Conservation (phyloP, 2,888 invertebrate species). For the Escarpia spicata region DNA sequence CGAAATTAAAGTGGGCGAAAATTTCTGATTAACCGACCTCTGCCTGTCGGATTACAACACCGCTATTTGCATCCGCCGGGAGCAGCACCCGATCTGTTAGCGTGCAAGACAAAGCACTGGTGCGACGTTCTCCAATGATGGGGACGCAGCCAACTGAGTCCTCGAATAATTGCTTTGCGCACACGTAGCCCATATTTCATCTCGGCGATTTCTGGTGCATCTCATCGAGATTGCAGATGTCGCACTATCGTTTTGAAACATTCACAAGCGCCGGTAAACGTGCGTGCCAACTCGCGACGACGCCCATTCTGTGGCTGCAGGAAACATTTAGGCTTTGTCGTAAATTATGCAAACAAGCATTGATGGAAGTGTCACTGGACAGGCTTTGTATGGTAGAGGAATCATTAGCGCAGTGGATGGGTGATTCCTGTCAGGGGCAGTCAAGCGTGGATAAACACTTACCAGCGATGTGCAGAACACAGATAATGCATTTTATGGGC, state of each 20-base stretch:
- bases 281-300: not conserved
- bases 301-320: not conserved
- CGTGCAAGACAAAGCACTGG: not conserved
- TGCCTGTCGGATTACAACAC: not conserved
- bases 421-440: not conserved
- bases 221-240: not conserved
- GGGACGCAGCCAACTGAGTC: not conserved
- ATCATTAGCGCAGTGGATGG: not conserved
- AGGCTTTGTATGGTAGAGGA: not conserved
- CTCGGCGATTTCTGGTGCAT: not conserved
- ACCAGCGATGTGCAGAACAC: not conserved
- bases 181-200: not conserved
- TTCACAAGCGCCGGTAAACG: not conserved
- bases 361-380: not conserved
- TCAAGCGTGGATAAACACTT: not conserved
- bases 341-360: not conserved
- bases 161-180: not conserved
- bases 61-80: not conserved
- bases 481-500: not conserved
- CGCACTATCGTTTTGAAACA: conserved; percentile 16
- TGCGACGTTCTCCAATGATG: not conserved
- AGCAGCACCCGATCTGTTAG: not conserved
- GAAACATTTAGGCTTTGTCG: not conserved
- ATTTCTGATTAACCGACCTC: conserved; percentile 11
- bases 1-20: conserved; percentile 16